A percentile compares a stretch with the other conserved stretches of the same genome.
phyloP scores from a whole-genome alignment of 2,888 invertebrate genomes.

The Spilosoma lubricipeda region DNA sequence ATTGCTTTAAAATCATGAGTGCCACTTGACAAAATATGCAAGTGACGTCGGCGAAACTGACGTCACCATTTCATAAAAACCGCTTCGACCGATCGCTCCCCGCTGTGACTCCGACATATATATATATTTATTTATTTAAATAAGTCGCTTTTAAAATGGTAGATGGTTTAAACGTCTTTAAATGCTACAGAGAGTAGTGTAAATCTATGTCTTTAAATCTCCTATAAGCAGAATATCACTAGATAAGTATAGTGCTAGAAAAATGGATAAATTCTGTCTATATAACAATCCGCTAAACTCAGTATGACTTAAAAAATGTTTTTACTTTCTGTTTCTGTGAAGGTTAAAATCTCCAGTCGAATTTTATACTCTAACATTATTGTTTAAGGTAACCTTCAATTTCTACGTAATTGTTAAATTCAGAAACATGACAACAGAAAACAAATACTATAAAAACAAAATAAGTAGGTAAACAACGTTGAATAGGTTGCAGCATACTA shows the following conservation, averaged over 20 bases:
- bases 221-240: too few relatives aligned
- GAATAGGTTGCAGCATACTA: constrained; percentile 55
- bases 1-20: too few relatives aligned
- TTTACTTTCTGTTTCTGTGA: not conserved
- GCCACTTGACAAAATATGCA: too few relatives aligned
- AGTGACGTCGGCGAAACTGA: too few relatives aligned
- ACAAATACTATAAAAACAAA: constrained; percentile 1
- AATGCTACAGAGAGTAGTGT: too few relatives aligned
- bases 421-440: not conserved
- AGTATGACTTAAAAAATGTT: not conserved
- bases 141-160: not conserved
- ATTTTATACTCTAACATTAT: not conserved
- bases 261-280: too few relatives aligned
- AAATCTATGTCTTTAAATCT: too few relatives aligned
- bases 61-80: too few relatives aligned
- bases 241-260: too few relatives aligned
- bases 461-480: not conserved
- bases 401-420: not conserved
- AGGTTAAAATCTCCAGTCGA: not conserved
- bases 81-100: too few relatives aligned
- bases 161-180: not conserved
- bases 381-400: not conserved
- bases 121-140: not conserved
- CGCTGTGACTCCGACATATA: too few relatives aligned
- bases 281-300: not conserved